Base-by-base conservation (phyloP, 2,797 vertebrate genomes). In the Muraenolepis orangiensis region DNA sequence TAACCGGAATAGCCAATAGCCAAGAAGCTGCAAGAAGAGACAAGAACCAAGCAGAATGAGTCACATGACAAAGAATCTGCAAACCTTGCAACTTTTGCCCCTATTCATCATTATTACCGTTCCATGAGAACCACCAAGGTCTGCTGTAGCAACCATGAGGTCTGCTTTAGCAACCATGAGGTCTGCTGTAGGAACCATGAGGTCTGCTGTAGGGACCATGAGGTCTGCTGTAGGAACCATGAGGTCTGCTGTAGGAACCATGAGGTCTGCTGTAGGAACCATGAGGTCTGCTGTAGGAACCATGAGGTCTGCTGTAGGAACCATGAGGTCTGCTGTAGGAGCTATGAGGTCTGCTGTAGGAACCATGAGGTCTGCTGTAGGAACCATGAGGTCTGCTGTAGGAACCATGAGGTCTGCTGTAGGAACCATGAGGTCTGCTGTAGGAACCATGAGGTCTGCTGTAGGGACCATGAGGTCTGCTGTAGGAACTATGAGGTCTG, bases 71-170 rank as follows among this genome's bases (percentile, higher is more conserved):
- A 57, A 64, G 57, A 26, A 42, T 31, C 14, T 51, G 40, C 40
- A 26, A 10, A 72, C 29, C 64, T 70, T 12, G 32, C 66, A 26
- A 61, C 16, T n/a, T 73, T 12, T 31, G n/a, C 40, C 66, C n/a
- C 26, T 26, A 18, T n/a, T 30, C 40, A 29, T 46, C 34, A 75
- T 28, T 61, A 67, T 78, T 51, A 31, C 71, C n/a, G n/a, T n/a
- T 68, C 16, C 31, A 67, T 71, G 40, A 69, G 69, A 28, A 68
- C 71, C 38, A 76, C 26, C 66, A 28, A 11, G 64, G 69, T 75
- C 23, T 28, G 61, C 70, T 64, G 20, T 32, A 61, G 64, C 69
- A 71, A 64, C 70, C 31, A 34, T n/a, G n/a, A 11, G 64, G 69
- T 75, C 23, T 28, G 61, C 70, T 64, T 14, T 32, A 61, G 64